These are phyloP conservation scores for Mastomys coucha DNA, from an alignment of 2,113 vertebrate species.

Conservation along the genomic window DNA sequence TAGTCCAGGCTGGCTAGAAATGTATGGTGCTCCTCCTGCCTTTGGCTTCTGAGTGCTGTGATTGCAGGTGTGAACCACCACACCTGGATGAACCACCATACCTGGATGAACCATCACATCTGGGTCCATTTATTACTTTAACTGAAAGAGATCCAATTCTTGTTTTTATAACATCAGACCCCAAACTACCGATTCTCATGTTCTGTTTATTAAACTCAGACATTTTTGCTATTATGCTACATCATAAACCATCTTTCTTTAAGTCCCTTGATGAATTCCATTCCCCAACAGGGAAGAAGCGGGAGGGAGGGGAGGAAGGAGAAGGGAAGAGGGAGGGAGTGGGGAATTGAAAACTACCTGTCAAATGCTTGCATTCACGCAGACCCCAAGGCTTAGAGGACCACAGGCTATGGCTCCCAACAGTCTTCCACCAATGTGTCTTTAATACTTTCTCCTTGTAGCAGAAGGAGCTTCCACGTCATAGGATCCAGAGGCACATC, in stretches of 20 bases:
- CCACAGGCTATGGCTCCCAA: not conserved
- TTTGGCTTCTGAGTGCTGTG: not conserved
- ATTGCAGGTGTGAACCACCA: not conserved
- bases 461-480: not conserved
- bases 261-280: not conserved
- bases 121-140: slow-evolving; percentile 8
- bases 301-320: not conserved
- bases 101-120: too few species aligned
- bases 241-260: not conserved
- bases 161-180: not conserved
- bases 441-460: not conserved
- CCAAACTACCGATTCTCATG: not conserved
- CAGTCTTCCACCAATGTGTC: not conserved
- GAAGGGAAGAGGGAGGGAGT: too few species aligned
- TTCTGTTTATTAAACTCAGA: not conserved
- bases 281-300: not conserved
- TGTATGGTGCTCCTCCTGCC: not conserved
- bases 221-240: not conserved
- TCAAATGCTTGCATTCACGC: not conserved
- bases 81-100: not conserved
- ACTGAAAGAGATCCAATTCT: not conserved
- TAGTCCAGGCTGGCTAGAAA: not conserved
- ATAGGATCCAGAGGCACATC: not conserved
- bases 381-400: not conserved
- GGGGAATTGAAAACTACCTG: not conserved